Evolutionary conservation across 2,888 invertebrate genomes (phyloP).

Genomic region (Watsonalla cultraria): DNA sequence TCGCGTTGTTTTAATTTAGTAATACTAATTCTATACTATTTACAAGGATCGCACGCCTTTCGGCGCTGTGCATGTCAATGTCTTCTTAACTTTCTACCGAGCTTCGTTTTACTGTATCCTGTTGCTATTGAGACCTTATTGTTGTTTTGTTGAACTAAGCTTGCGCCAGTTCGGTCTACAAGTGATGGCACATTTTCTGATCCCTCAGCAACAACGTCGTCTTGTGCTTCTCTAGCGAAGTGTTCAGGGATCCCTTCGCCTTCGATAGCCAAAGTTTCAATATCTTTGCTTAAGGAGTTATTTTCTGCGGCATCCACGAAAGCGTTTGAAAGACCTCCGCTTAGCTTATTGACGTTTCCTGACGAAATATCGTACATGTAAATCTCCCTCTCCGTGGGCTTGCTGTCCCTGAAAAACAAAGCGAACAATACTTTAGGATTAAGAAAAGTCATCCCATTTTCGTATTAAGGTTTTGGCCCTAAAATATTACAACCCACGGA

Average conservation of each 20-base stretch:
- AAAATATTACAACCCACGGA: no score
- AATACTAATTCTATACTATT: slow-evolving; percentile 72
- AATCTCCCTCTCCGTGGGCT: slow-evolving; percentile 83
- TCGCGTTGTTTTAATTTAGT: slow-evolving; percentile 71
- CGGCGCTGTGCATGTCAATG: slow-evolving; percentile 44
- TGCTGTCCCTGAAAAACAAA: slow-evolving; percentile 58
- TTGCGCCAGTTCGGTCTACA: slow-evolving; percentile 68
- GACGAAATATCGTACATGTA: slow-evolving; percentile 91
- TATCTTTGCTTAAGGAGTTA: slow-evolving; percentile 84
- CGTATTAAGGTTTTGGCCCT: no score
- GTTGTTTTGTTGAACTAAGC: slow-evolving; percentile 53
- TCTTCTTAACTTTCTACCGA: slow-evolving; percentile 66
- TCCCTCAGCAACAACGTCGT: slow-evolving; percentile 51
- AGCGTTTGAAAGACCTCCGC: slow-evolving; percentile 89
- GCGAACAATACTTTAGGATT: no score
- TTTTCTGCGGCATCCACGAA: slow-evolving; percentile 93
- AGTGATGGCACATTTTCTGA: slow-evolving; percentile 76
- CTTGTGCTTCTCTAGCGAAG: slow-evolving; percentile 45
- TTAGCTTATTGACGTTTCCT: slow-evolving; percentile 86
- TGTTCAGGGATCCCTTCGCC: slow-evolving; percentile 69
- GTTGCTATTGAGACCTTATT: slow-evolving; percentile 71
- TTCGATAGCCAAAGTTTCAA: slow-evolving; percentile 77
- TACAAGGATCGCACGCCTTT: slow-evolving; percentile 54
- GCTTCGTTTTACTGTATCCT: slow-evolving; percentile 76
- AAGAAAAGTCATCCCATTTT: no score